Conservation (phyloP, 2,888 invertebrate species). For the Ormyrus rosae region DNA sequence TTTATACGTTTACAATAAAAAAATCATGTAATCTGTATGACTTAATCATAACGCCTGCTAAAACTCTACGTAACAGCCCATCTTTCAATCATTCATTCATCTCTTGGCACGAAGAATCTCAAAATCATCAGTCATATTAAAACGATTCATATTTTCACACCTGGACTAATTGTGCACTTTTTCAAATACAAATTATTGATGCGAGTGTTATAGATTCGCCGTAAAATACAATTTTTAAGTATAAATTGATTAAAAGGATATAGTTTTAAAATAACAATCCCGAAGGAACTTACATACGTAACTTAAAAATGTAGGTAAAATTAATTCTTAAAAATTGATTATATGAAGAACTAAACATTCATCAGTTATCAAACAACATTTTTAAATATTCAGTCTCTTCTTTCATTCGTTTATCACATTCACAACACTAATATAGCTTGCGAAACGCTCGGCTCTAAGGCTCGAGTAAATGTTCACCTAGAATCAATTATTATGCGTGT, state of each 20-base stretch:
- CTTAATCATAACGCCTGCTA: conserved; percentile 56
- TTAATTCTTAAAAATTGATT: conserved; percentile 15
- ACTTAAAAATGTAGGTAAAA: conserved; percentile 22
- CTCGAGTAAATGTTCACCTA: conserved; percentile 50
- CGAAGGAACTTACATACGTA: conserved; percentile 4
- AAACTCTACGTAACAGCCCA: conserved; percentile 46
- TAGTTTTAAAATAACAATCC: conserved; percentile 33
- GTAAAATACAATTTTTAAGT: conserved; percentile 20
- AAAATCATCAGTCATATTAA: conserved; percentile 50
- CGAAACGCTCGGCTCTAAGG: conserved; percentile 28
- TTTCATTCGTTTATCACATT: conserved; percentile 38
- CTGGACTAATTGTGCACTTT: conserved; percentile 26
- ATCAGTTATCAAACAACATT: conserved; percentile 54
- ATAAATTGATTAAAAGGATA: conserved; percentile 27
- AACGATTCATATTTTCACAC: conserved; percentile 25
- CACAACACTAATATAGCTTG: conserved; percentile 30
- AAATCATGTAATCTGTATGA: conserved; percentile 56
- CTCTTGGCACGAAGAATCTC: conserved; percentile 49
- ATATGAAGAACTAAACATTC: conserved; percentile 22
- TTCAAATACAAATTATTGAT: conserved; percentile 26
- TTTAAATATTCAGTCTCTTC: conserved; percentile 46
- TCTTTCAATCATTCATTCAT: conserved; percentile 42
- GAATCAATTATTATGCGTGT: conserved; percentile 62
- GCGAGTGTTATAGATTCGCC: conserved; percentile 21
- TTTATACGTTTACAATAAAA: conserved; percentile 65